A percentile compares a stretch with the other conserved stretches of the same genome.
Conservation (phyloP, 2,888 invertebrate species). For the Globia sparganii region DNA sequence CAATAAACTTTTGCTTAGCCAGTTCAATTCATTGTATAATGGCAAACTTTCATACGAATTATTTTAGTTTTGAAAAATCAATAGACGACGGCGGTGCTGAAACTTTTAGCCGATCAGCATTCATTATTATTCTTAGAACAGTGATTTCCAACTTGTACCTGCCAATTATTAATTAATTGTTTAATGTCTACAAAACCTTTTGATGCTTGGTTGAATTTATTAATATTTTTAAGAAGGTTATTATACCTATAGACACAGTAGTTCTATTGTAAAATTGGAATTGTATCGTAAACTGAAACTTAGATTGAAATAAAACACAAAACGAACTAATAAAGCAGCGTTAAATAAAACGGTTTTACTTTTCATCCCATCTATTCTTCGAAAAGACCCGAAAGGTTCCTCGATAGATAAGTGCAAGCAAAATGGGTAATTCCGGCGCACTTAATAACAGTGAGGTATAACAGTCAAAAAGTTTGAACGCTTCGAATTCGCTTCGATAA, state of each 20-base stretch:
- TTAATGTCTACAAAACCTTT: conserved; percentile 54
- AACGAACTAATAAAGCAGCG: conserved; percentile 16
- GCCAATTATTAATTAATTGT: conserved; percentile 51
- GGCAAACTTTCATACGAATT: conserved; percentile 61
- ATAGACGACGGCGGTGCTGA: conserved; percentile 43
- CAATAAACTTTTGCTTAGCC: conserved; percentile 61
- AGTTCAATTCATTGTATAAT: conserved; percentile 62
- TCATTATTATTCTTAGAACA: conserved; percentile 54
- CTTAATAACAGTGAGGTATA: no score
- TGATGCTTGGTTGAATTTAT: conserved; percentile 41
- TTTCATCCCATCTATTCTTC: no score
- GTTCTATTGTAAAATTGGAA: conserved; percentile 48
- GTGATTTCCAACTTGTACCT: conserved; percentile 46
- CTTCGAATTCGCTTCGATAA: no score
- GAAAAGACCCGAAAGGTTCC: no score
- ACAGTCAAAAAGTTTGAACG: no score
- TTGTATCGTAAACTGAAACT: conserved; percentile 40
- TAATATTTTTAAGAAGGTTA: conserved; percentile 43
- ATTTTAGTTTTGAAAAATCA: conserved; percentile 65
- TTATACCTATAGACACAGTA: conserved; percentile 17
- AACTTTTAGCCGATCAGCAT: conserved; percentile 55
- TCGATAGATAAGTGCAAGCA: no score
- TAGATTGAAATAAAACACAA: conserved; percentile 54
- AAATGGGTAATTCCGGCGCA: no score
- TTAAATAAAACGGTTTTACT: conserved; percentile 4